Base-by-base conservation (phyloP, 2,888 invertebrate genomes). In the Harpagoxenus sublaevis region DNA sequence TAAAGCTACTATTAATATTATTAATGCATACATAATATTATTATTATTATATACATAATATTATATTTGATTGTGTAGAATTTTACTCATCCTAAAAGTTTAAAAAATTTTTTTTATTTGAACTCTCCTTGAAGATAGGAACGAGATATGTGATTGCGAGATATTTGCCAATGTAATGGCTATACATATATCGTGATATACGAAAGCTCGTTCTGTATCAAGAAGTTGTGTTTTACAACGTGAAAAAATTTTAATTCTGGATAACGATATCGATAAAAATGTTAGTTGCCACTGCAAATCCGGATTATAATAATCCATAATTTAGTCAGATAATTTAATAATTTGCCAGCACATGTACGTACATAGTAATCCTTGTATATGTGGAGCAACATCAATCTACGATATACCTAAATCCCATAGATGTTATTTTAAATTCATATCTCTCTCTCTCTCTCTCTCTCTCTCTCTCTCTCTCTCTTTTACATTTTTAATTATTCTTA, bases 271-370 rank as follows among this genome's bases (percentile, higher is more conserved):
- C 31, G 73, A 42, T 70, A 62, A 60, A 53, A 74, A 53, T 60
- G n/a, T 48, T 39, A 66, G 1, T 28, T 48, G 35, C 62, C 51
- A 15, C n/a, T 28, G 31, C 65, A 88, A 84, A 84, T 78, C 81
- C 42, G 63, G 63, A 84, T 86, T 88, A 70, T 63, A 35, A 74
- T 70, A 48, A 79, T 78, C 77, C 39, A 48, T 66, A 83, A 66
- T 77, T 75, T 15, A 63, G 28, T 53, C 18, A 42, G 23, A 55
- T 74, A 73, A 82, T 73, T 1, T 48, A 15, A 48, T 74, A 48
- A 57, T 4, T 73, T n/a, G 3, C n/a, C 2, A 73, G 28, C 15
- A 23, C 42, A 51, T n/a, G 35, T 31, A 48, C 8, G 28, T 6
- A n/a, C 12, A 51, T 42, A 74, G n/a, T 63, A 53, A 75, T 35